These are phyloP conservation scores for Brachyistius frenatus DNA, from an alignment of 2,113 vertebrate genomes.

Conservation along the genomic window DNA sequence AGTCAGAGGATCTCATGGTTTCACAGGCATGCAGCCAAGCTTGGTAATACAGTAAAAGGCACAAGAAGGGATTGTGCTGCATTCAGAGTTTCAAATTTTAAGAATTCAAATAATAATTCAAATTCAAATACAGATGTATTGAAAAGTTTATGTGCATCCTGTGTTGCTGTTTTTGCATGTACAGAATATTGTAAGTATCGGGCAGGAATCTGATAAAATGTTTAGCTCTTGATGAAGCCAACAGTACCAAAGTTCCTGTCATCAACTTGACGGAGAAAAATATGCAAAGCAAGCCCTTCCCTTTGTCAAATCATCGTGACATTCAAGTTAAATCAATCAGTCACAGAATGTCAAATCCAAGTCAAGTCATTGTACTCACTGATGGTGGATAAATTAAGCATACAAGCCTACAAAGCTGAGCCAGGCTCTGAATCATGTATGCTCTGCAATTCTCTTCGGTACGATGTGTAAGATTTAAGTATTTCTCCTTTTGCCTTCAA, in stretches of 20 bases:
- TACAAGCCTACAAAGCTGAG: not conserved
- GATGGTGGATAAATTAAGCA: slow-evolving; percentile 38
- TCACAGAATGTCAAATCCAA: slow-evolving; percentile 26
- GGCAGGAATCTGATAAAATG: not conserved
- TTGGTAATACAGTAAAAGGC: slow-evolving; percentile 63
- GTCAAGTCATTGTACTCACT: slow-evolving; percentile 29
- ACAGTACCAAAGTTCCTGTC: slow-evolving; percentile 11
- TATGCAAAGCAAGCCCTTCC: slow-evolving; percentile 15
- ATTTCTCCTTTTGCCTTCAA: slow-evolving; percentile 18
- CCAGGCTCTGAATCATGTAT: slow-evolving; percentile 59
- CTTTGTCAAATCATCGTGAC: slow-evolving; percentile 38
- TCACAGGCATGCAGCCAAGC: slow-evolving; percentile 73
- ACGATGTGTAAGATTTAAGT: slow-evolving; percentile 42
- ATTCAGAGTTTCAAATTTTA: slow-evolving; percentile 64
- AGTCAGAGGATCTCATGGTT: slow-evolving; percentile 73
- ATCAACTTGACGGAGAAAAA: slow-evolving; percentile 13
- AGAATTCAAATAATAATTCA: slow-evolving; percentile 60
- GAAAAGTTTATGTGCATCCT: slow-evolving; percentile 39
- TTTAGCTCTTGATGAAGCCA: slow-evolving; percentile 1
- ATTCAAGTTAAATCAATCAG: slow-evolving; percentile 36
- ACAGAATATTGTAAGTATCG: slow-evolving; percentile 11
- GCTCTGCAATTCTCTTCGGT: slow-evolving; percentile 20
- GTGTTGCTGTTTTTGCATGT: slow-evolving; percentile 39
- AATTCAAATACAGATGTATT: too few relatives aligned
- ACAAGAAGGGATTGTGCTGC: slow-evolving; percentile 49